These are phyloP conservation scores for Auanema sp. DNA, from an alignment of 2,888 invertebrate genomes.

Conservation along the genomic window DNA sequence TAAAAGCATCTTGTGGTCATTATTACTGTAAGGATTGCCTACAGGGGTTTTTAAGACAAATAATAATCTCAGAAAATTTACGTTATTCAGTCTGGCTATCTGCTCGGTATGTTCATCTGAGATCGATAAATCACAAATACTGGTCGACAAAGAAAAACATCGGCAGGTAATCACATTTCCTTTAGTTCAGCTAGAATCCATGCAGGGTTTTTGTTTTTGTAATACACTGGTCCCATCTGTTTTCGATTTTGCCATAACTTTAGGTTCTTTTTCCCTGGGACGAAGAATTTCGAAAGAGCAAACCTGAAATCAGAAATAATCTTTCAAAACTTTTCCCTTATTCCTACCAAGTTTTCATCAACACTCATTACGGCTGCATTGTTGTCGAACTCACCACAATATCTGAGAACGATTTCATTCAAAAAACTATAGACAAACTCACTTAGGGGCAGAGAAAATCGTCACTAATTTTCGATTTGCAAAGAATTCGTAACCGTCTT, in stretches of 20 bases:
- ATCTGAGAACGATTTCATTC: too few relatives aligned
- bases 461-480: conserved; percentile 28
- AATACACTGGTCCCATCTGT: background rate
- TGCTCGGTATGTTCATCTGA: conserved; percentile 1
- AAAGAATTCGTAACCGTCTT: conserved; percentile 39
- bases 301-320: too few relatives aligned
- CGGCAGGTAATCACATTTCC: background rate
- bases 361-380: conserved; percentile 42
- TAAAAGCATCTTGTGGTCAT: conserved; percentile 46
- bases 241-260: background rate
- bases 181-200: background rate
- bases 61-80: background rate
- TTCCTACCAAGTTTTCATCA: conserved; percentile 20
- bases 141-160: conserved; percentile 16
- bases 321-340: too few relatives aligned
- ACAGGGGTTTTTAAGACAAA: background rate
- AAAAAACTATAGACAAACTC: background rate
- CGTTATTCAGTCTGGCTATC: background rate
- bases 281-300: conserved; percentile 1
- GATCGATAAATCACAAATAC: background rate
- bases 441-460: conserved; percentile 34
- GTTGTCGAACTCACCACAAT: conserved; percentile 48
- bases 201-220: background rate
- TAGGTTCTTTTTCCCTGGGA: background rate
- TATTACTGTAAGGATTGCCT: conserved; percentile 42